Evolutionary conservation across 2,113 vertebrate genomes (phyloP), one percentile per base, ranked within the genome.

Genomic region (Takifugu bimaculatus): DNA sequence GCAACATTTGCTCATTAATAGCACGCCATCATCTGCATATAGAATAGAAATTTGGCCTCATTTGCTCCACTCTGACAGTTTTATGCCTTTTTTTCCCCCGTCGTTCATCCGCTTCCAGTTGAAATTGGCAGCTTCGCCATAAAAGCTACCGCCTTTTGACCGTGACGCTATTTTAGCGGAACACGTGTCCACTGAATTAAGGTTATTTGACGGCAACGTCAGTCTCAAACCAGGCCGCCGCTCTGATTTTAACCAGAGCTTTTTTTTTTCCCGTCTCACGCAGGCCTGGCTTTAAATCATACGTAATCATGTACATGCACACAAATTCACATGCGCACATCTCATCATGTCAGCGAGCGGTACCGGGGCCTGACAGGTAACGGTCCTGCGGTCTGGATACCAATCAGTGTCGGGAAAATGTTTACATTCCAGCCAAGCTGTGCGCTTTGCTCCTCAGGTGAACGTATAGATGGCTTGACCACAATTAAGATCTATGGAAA

Each of bases 241-340:
- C 79, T 60, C 70, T 91, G 90, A 91, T 86, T 88, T 78, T 90
- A 88, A 82, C 88, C 90, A 91, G 90, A 89, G 65, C 82, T 72
- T 76, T 63, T 69, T 80, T 68, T 65, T 70, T 75, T 77, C 83
- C 78, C 71, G 4, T 50, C 20, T 11, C 45, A 50, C 53, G 53
- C 72, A 81, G 78, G 72, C 86, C 81, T 74, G 75, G 45, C 60
- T 74, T 83, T 83, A 82, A 90, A 88, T 84, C 78, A 85, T 70
- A 64, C 54, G 79, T 85, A 90, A 90, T 89, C 88, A 89, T 67
- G 70, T 65, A 81, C 49, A 54, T 70, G 76, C 78, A 78, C 77
- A 65, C 71, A 69, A 35, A 82, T 70, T 60, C 60, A 51, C 67
- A 70, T 48, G 13, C 75, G 63, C 48, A 71, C 70, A 59, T 69